Conservation (phyloP, 1,140 invertebrate genomes). For the Bombus superbus region DNA sequence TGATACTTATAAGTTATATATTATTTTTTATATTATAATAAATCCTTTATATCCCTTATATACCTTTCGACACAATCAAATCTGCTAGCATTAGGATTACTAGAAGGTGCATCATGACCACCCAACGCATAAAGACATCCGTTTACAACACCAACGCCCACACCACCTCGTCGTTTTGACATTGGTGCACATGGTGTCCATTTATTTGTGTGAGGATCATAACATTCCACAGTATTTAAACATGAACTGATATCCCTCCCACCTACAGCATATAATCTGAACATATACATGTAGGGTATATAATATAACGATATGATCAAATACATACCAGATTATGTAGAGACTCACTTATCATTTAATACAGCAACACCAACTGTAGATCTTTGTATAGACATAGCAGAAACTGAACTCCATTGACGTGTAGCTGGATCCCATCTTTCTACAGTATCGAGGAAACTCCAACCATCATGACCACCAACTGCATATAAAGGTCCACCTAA, state of each 20-base stretch:
- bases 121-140: conserved; percentile 94
- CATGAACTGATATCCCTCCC: conserved; percentile 96
- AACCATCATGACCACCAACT: conserved; percentile 96
- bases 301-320: neutral
- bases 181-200: conserved; percentile 96
- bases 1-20: neutral
- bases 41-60: neutral
- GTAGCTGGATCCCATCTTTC: conserved; percentile 95
- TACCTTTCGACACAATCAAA: conserved; percentile 96
- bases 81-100: conserved; percentile 91
- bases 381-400: conserved; percentile 92
- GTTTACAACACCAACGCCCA: conserved; percentile 91
- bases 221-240: conserved; percentile 95
- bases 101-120: conserved; percentile 94
- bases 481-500: conserved; percentile 95
- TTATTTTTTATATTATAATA: neutral
- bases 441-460: conserved; percentile 96
- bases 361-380: conserved; percentile 95
- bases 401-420: conserved; percentile 93
- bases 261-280: conserved; percentile 94
- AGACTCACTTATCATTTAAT: conserved; percentile 88
- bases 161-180: conserved; percentile 93
- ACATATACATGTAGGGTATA: conserved; percentile 52
- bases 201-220: conserved; percentile 94
- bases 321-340: neutral